Evolutionary conservation across 2,797 vertebrate species (phyloP).

Genomic region (Xiphorhynchus erythropygius): DNA sequence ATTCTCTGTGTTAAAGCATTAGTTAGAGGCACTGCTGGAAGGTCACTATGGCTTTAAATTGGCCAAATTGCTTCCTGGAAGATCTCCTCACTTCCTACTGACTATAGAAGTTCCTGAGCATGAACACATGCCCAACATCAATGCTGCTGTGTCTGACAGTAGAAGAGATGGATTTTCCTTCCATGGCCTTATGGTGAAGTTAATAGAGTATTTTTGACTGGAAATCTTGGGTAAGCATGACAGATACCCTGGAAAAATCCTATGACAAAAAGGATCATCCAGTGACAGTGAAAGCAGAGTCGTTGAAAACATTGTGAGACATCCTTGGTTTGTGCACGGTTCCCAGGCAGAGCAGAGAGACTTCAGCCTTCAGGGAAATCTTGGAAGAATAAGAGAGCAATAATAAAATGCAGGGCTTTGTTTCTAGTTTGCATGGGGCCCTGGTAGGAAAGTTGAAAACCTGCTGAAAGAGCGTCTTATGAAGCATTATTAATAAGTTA

Average conservation of each 20-base stretch:
- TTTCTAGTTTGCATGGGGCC: slow-evolving; percentile 14
- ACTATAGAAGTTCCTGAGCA: background rate
- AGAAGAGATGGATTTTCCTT: background rate
- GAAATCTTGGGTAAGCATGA: background rate
- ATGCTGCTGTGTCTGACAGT: background rate
- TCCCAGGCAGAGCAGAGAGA: background rate
- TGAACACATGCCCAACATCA: fast-evolving
- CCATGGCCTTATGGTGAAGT: background rate
- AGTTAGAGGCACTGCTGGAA: background rate
- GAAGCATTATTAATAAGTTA: slow-evolving; percentile 53
- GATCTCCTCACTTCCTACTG: background rate
- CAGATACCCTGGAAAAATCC: background rate
- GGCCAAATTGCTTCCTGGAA: background rate
- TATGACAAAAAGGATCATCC: background rate
- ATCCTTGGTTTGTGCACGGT: background rate
- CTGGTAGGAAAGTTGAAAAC: slow-evolving; percentile 47
- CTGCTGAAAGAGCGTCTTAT: slow-evolving; percentile 37
- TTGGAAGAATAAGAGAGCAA: slow-evolving; percentile 17
- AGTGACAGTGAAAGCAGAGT: background rate
- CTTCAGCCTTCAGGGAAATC: slow-evolving; percentile 24
- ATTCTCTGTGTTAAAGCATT: background rate
- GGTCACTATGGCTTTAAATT: background rate
- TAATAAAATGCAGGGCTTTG: slow-evolving; percentile 42
- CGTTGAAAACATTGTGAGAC: background rate
- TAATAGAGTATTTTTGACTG: background rate